Conservation (phyloP, 2,113 vertebrate species). For the Alectura lathami region DNA sequence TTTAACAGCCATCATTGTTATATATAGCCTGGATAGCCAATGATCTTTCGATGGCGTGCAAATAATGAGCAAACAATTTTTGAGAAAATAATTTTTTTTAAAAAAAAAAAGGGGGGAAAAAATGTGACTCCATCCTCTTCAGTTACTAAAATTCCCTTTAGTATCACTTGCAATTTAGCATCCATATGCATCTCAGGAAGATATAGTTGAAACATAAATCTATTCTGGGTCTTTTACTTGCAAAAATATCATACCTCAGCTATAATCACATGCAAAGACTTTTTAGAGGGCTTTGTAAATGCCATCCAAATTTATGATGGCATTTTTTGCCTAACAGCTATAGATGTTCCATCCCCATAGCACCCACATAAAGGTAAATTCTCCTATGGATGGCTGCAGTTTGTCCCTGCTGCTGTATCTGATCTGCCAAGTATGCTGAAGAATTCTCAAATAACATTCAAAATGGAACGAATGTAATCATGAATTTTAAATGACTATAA, state of each 20-base stretch:
- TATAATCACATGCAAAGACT: conserved; percentile 72
- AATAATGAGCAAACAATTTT: conserved; percentile 19
- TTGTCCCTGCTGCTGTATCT: conserved; percentile 54
- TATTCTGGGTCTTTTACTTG: conserved; percentile 69
- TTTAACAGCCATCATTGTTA: conserved; percentile 21
- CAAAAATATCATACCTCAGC: conserved; percentile 71
- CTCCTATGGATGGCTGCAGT: conserved; percentile 66
- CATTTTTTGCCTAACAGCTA: conserved; percentile 68
- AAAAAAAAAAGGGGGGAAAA: neutral
- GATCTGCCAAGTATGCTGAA: conserved; percentile 50
- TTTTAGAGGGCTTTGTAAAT: conserved; percentile 73
- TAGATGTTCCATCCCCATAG: conserved; percentile 65
- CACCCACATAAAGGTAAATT: conserved; percentile 70
- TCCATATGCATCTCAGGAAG: conserved; percentile 67
- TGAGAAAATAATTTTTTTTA: neutral
- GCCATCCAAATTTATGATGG: conserved; percentile 74
- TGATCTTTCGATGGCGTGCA: conserved; percentile 27
- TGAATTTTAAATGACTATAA: conserved; percentile 58
- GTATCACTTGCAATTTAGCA: conserved; percentile 61
- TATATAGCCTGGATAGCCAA: neutral
- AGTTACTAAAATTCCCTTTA: conserved; percentile 54
- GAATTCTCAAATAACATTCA: conserved; percentile 47
- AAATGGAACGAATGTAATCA: conserved; percentile 53
- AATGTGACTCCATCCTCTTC: neutral
- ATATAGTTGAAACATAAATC: conserved; percentile 69